Evolutionary conservation across 2,888 invertebrate species (phyloP), one percentile per base, ranked within the genome.

Genomic region (Pristionchus exspectatus): DNA sequence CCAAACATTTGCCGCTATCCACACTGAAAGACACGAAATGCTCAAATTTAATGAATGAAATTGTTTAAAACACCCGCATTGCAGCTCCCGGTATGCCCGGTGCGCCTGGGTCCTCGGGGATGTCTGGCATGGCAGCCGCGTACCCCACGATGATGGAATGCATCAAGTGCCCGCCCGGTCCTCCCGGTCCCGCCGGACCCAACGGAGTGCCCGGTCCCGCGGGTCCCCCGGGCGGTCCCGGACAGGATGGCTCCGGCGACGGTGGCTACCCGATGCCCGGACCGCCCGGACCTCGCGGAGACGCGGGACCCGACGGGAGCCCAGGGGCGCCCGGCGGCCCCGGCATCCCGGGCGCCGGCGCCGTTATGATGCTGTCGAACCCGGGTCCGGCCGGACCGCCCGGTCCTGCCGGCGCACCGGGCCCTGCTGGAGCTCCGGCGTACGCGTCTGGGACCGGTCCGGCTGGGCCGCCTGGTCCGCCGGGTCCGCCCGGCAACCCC

Each of bases 71-170:
- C 2, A 1, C 5, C 4, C 4, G 0, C 50, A 24, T 85, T 85
- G 18, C 85, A 90, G 88, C 77, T 4, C 89, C 90, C 38, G 91
- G 91, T 88, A 89, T 89, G 59, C 90, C 90, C 24, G 87, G 87
- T 12, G 16, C 38, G 24, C 72, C 87, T 2, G 91, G 91, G 90
- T 90, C 89, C 18, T 87, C 90, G 54, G 91, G 91, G n/a, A 88
- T 77, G 83, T 77, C 91, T 30, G 91, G 91, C 56, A 89, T 90
- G 91, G 90, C 91, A 33, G 54, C 54, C 38, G 33, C 38, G 14
- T 33, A 77, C 38, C 33, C 44, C 1, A 77, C 38, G 77, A 33
- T 44, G 77, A 77, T 38, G 77, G 77, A 77, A 24, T 77, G 77
- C 77, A 18, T 38, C 5, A 77, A 77, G 38, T 77, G 77, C 44